A percentile compares a stretch with the other conserved stretches of the same genome.
Evolutionary conservation across 2,113 vertebrate genomes (phyloP).

Genomic region (Gasterosteus nipponicus): DNA sequence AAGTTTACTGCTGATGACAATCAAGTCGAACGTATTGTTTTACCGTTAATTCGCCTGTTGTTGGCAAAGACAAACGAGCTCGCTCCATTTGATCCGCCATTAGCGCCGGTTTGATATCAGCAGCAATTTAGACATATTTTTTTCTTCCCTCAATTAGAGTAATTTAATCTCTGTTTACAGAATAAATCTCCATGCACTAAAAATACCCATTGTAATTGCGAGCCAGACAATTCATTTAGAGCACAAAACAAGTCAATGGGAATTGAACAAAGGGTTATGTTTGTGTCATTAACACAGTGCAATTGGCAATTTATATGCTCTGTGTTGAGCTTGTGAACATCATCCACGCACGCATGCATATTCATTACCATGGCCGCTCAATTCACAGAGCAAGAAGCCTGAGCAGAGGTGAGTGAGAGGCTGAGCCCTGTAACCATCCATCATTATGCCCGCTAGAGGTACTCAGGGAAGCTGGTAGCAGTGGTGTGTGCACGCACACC

Average conservation of each 20-base stretch:
- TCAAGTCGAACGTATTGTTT: conserved; percentile 41
- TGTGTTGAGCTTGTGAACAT: conserved; percentile 67
- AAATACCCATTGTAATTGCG: conserved; percentile 68
- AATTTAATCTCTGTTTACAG: conserved; percentile 71
- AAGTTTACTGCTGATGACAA: conserved; percentile 54
- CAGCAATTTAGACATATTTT: conserved; percentile 63
- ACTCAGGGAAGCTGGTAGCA: conserved; percentile 20
- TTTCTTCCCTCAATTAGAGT: conserved; percentile 64
- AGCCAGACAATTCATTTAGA: conserved; percentile 70
- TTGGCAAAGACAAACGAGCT: conserved; percentile 55
- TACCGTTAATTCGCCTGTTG: conserved; percentile 61
- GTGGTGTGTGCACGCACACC: conserved; percentile 1
- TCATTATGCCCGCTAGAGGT: conserved; percentile 48
- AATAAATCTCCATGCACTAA: conserved; percentile 52
- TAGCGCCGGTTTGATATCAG: conserved; percentile 58
- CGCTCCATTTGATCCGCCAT: conserved; percentile 57
- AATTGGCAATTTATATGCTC: conserved; percentile 75
- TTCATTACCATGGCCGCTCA: conserved; percentile 60
- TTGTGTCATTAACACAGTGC: conserved; percentile 74
- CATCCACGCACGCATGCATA: conserved; percentile 62
- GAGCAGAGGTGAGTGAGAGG: conserved; percentile 67
- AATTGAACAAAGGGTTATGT: conserved; percentile 75
- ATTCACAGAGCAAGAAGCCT: conserved; percentile 54
- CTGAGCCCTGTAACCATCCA: conserved; percentile 55
- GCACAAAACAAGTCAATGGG: conserved; percentile 63